Evolutionary conservation across 2,888 invertebrate species (phyloP), one percentile per base, ranked within the genome.

Genomic region (Eugnorisma glareosa): DNA sequence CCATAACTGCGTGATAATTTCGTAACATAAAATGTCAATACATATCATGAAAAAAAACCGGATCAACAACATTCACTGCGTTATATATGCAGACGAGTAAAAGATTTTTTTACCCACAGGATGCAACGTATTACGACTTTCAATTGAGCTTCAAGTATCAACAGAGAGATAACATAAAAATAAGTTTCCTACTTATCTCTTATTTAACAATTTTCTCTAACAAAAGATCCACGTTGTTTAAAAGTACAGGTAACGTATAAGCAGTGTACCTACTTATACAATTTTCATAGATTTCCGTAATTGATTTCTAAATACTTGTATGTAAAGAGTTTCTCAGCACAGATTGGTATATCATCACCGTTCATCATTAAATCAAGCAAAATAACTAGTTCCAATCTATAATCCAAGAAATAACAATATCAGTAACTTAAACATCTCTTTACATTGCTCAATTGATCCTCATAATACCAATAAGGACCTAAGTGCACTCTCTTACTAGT

Each of bases 401-500:
- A 57, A 28, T 28, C 4, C 18, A 59, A 78, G 10, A 7, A 28
- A 54, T 18, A 78, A 31, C 11, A 54, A 18, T 28, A 21, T 13
- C 31, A 57, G 2, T 0, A 24, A 21, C 18, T 24, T 13, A 21
- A n/a, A 15, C 31, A 45, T 37, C 15, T 45, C 57, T 6, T n/a
- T 40, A 4, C 35, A 81, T 15, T 31, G 18, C 31, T 67, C n/a
- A 59, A n/a, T 78, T 35, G 10, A 28, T 43, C 28, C 13, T 40
- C 21, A 21, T n/a, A 45, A 73, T 75, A 79, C 31, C 24, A 45
- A 35, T 68, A 31, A 66, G 68, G n/a, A 76, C 31, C 43, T 66
- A 37, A 78, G 43, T 69, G 84, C 48, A 43, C 48, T 64, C 40
- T 51, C 35, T n/a, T 54, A 75, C 48, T 35, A 66, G 59, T 61